These are phyloP conservation scores for Poeciliopsis presidionis DNA, from an alignment of 2,797 vertebrate species.

Conservation along the genomic window DNA sequence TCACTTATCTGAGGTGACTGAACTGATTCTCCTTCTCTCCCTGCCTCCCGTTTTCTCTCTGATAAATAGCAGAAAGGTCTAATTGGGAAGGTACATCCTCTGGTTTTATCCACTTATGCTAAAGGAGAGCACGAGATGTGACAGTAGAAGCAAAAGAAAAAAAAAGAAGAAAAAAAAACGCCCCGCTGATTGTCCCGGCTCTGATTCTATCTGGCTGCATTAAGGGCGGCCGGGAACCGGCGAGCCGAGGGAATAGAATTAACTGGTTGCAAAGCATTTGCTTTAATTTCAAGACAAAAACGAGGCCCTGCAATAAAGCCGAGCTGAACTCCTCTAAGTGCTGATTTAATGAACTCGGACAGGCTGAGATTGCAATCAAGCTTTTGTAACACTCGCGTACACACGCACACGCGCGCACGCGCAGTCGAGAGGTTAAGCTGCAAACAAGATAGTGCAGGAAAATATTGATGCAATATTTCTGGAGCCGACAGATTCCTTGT, in stretches of 20 bases:
- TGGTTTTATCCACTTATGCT: constrained; percentile 59
- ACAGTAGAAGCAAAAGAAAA: constrained; percentile 46
- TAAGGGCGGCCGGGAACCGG: constrained; percentile 51
- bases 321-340: constrained; percentile 35
- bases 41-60: constrained; percentile 23
- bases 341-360: constrained; percentile 52
- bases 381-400: constrained; percentile 8
- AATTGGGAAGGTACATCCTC: constrained; percentile 65
- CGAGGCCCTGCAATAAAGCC: constrained; percentile 27
- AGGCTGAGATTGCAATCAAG: constrained; percentile 53
- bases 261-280: constrained; percentile 46
- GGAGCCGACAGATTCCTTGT: constrained; percentile 3
- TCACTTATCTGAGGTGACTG: constrained; percentile 4
- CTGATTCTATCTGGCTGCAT: constrained; percentile 68
- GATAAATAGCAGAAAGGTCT: constrained; percentile 57
- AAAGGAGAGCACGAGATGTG: constrained; percentile 38
- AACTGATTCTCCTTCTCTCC: constrained; percentile 51
- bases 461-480: constrained; percentile 31
- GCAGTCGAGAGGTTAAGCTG: constrained; percentile 4
- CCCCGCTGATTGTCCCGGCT: constrained; percentile 66
- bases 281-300: constrained; percentile 49
- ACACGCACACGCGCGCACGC: too few species aligned
- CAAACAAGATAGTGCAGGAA: constrained; percentile 29
- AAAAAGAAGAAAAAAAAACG: constrained; percentile 60
- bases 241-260: constrained; percentile 46